A percentile compares a stretch with the other conserved stretches of the same genome.
These are phyloP conservation scores for Columba livia DNA, from an alignment of 2,113 vertebrate species.

Conservation along the genomic window DNA sequence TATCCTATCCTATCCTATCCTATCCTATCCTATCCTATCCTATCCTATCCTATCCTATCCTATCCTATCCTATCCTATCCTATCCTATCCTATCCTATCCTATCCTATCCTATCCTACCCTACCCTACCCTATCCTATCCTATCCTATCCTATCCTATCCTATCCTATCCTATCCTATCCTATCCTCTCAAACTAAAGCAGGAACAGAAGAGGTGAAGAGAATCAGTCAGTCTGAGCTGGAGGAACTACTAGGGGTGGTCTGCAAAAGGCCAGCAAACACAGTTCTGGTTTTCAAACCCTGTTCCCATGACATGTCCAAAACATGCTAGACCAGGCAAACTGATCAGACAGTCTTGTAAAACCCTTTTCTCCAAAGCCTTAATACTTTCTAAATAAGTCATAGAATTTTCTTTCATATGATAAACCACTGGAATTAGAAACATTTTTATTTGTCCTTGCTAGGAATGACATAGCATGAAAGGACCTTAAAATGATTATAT, in stretches of 20 bases:
- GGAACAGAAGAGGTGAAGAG: neutral
- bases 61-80: neutral
- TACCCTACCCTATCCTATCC: neutral
- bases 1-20: neutral
- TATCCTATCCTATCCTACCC: neutral
- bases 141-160: neutral
- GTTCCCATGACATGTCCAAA: neutral
- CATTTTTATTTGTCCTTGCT: neutral
- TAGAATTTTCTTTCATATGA: neutral
- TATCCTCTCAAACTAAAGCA: neutral
- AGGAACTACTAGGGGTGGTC: too few species aligned
- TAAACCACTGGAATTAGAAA: neutral
- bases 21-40: neutral
- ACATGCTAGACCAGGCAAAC: neutral
- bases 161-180: neutral
- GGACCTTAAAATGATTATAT: neutral
- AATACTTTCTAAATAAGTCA: neutral
- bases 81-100: neutral
- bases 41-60: neutral
- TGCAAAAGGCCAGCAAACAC: neutral
- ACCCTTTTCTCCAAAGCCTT: neutral
- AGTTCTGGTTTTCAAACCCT: neutral
- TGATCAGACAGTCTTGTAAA: neutral
- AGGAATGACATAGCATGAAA: neutral
- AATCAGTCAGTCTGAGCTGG: accelerated